Percentiles rank a stretch among this genome's conserved stretches.
These are phyloP conservation scores for Xiphophorus birchmanni DNA, from an alignment of 2,797 vertebrate species.

Conservation along the genomic window DNA sequence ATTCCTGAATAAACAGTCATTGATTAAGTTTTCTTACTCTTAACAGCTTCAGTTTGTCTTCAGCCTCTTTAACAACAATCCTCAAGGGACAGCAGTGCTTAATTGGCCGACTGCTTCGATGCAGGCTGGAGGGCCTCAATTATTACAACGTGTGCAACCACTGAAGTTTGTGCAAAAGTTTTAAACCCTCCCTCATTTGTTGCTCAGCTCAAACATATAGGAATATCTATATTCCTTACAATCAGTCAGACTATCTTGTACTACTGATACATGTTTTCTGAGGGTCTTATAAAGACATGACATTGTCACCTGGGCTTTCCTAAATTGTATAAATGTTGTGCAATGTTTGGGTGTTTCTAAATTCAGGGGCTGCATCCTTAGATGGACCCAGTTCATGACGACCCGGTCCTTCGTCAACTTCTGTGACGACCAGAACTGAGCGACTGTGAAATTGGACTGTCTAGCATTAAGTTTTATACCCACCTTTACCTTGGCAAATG, in stretches of 20 bases:
- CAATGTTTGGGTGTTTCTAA: too few species aligned
- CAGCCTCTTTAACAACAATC: neutral
- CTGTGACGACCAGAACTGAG: neutral
- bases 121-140: neutral
- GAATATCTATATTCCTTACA: too few species aligned
- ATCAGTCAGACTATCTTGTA: neutral
- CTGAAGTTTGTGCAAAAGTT: neutral
- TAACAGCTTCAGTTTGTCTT: neutral
- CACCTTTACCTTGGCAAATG: neutral
- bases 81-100: neutral
- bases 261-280: neutral
- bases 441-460: neutral
- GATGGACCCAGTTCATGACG: too few species aligned
- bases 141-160: neutral
- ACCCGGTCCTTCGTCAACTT: neutral
- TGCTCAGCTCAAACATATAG: too few species aligned
- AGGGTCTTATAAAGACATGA: neutral
- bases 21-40: constrained; percentile 1
- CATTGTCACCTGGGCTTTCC: neutral
- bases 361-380: too few species aligned
- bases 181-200: neutral
- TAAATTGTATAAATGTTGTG: too few species aligned
- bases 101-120: neutral
- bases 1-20: constrained; percentile 10
- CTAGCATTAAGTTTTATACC: neutral